Percentiles rank a stretch among this genome's conserved stretches.
Conservation (phyloP, 1,140 invertebrate genomes). For the Drosophila pectinifera region DNA sequence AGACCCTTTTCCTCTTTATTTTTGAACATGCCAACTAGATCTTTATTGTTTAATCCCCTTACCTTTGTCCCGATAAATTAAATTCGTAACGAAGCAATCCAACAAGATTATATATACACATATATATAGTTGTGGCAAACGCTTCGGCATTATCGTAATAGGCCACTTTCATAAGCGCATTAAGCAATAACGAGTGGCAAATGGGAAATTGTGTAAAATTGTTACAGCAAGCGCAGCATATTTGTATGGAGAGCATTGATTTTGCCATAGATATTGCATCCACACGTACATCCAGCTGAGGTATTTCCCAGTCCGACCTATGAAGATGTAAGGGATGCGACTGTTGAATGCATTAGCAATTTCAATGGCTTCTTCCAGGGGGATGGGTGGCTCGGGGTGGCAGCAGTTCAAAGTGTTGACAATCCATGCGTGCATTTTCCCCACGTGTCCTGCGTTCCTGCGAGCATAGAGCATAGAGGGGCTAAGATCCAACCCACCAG, state of each 20-base stretch:
- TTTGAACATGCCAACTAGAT: neutral
- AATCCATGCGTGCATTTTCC: constrained; percentile 56
- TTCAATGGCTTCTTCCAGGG: constrained; percentile 10
- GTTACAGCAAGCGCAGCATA: constrained; percentile 45
- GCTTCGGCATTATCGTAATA: constrained; percentile 5
- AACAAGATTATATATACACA: constrained; percentile 12
- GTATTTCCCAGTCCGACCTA: constrained; percentile 16
- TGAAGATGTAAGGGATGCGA: constrained; percentile 31
- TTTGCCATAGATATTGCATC: constrained; percentile 24
- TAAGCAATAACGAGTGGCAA: constrained; percentile 45
- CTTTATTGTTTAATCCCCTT: neutral
- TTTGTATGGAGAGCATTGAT: constrained; percentile 51
- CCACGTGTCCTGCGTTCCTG: constrained; percentile 5
- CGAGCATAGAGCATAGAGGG: constrained; percentile 3
- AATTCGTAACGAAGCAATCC: neutral
- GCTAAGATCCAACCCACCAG: constrained; percentile 5
- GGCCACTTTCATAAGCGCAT: constrained; percentile 32
- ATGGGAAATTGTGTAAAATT: constrained; percentile 60
- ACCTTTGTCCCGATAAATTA: neutral
- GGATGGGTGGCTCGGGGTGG: constrained; percentile 14
- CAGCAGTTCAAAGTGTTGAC: constrained; percentile 62
- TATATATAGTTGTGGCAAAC: neutral
- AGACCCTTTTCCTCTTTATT: neutral
- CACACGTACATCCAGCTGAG: constrained; percentile 11
- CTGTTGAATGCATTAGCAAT: constrained; percentile 61